A percentile compares a stretch with the other conserved stretches of the same genome.
phyloP scores from a whole-genome alignment of 1,140 invertebrate genomes.

The Drosophila guanche region DNA sequence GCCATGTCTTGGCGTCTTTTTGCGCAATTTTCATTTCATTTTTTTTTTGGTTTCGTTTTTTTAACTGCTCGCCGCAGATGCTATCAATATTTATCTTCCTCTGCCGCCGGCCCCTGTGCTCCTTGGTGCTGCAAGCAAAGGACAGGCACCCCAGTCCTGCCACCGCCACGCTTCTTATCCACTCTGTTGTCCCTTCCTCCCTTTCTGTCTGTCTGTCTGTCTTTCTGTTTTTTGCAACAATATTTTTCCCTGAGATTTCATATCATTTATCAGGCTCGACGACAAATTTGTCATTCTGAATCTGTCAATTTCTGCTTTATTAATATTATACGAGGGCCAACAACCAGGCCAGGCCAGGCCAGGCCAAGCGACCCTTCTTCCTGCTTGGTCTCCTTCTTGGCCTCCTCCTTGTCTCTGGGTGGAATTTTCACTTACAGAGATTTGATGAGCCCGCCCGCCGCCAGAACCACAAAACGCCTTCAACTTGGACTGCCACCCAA shows the following conservation, averaged over 20 bases:
- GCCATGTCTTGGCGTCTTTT: conserved; percentile 15
- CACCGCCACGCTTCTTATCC: conserved; percentile 23
- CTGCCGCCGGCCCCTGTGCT: conserved; percentile 11
- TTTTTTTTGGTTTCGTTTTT: conserved; percentile 45
- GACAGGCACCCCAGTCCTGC: conserved; percentile 15
- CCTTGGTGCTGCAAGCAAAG: not conserved
- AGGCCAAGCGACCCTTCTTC: conserved; percentile 7
- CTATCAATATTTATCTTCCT: conserved; percentile 76
- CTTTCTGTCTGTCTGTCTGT: too few relatives aligned
- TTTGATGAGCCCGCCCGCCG: conserved; percentile 68
- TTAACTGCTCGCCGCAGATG: conserved; percentile 74
- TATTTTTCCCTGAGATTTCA: conserved; percentile 76
- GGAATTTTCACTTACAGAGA: conserved; percentile 72
- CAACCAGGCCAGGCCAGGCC: conserved; percentile 25
- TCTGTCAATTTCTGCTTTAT: conserved; percentile 82
- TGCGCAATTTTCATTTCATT: conserved; percentile 59
- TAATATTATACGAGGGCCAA: conserved; percentile 70
- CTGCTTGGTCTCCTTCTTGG: not conserved
- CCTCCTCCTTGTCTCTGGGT: not conserved
- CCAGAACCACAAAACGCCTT: conserved; percentile 50
- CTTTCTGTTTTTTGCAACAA: conserved; percentile 43
- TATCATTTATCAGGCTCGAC: conserved; percentile 80
- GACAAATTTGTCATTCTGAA: conserved; percentile 82
- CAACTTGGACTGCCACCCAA: conserved; percentile 1
- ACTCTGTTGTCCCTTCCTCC: conserved; percentile 1